These are phyloP conservation scores for Phalacrocorax aristotelis DNA, from an alignment of 2,113 vertebrate genomes.

Conservation along the genomic window DNA sequence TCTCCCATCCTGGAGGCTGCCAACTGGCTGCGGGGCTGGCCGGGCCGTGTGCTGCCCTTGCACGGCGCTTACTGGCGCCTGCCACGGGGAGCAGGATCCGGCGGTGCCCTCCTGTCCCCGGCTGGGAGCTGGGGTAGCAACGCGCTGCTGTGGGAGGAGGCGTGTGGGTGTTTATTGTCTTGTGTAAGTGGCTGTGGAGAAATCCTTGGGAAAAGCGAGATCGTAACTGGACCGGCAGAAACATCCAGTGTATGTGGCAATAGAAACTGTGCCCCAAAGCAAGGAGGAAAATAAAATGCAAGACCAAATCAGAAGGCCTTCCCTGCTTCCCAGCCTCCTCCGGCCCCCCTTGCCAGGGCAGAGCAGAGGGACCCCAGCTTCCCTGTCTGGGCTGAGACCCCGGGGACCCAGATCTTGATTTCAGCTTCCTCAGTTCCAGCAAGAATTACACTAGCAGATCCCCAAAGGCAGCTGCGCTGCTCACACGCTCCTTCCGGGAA, in stretches of 20 bases:
- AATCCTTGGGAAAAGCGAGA: background rate
- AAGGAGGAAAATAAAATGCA: background rate
- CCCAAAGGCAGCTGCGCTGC: background rate
- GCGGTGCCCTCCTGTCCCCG: background rate
- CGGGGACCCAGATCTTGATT: background rate
- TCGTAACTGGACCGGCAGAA: background rate
- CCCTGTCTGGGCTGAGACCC: background rate
- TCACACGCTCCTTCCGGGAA: accelerated
- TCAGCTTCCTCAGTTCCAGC: background rate
- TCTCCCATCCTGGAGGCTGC: background rate
- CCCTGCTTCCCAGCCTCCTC: background rate
- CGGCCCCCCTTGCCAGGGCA: background rate
- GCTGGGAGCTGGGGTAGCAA: background rate
- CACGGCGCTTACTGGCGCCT: accelerated
- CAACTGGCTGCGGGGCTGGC: background rate
- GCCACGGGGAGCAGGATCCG: background rate
- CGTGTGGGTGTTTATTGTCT: accelerated
- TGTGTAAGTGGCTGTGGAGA: background rate
- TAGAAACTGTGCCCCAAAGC: background rate
- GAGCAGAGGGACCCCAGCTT: background rate
- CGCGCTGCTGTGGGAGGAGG: accelerated
- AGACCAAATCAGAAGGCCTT: background rate
- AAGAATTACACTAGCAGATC: background rate
- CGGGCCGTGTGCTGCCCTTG: background rate
- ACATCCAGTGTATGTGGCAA: background rate